phyloP scores from a whole-genome alignment of 2,797 vertebrate genomes.

The Pristis pectinata region DNA sequence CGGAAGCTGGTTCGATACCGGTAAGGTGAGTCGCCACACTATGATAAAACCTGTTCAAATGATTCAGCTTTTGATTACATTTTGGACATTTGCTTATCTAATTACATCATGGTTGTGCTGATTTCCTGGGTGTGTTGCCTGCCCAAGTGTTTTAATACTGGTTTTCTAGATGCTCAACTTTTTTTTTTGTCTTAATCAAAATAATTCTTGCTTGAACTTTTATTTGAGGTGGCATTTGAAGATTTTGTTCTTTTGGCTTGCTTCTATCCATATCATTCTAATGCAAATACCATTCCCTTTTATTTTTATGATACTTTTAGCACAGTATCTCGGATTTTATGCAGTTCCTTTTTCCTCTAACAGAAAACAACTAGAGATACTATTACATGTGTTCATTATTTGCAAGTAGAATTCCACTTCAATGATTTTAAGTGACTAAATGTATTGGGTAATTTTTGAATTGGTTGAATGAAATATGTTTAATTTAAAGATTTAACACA shows the following conservation, averaged over 20 bases:
- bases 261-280: not conserved
- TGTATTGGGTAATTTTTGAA: not conserved
- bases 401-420: not conserved
- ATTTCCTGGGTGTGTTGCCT: not conserved
- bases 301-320: not conserved
- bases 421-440: not conserved
- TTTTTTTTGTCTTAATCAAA: not conserved
- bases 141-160: not conserved
- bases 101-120: not conserved
- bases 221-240: not conserved
- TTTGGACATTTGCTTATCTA: not conserved
- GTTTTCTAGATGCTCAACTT: not conserved
- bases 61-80: conserved; percentile 1
- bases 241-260: not conserved
- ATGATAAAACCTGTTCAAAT: not conserved
- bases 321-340: not conserved
- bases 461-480: not conserved
- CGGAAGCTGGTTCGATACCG: no score
- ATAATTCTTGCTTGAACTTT: not conserved
- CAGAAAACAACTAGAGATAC: not conserved
- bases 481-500: not conserved
- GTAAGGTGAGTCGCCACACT: no score
- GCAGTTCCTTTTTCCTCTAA: not conserved
- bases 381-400: not conserved
- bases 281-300: not conserved